Base-by-base conservation (phyloP, 2,888 invertebrate genomes). In the Drosophila anomalipes region DNA sequence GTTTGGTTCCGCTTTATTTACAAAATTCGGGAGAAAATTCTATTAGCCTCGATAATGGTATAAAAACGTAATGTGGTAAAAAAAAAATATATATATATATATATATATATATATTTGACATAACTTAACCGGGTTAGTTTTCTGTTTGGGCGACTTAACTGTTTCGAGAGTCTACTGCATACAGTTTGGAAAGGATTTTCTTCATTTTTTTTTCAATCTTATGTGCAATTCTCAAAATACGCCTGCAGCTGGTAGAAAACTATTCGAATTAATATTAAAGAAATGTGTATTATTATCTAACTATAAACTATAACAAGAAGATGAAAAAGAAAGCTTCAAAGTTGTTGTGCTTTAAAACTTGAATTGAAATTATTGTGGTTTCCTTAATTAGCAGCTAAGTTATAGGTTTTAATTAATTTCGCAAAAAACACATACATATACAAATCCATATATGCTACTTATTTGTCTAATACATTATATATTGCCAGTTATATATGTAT, bases 371-470 rank as follows among this genome's bases (percentile, higher is more conserved):
- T 83, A 86, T 74, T 81, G 75, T 89, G 85, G 89, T 86, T 86
- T 89, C 89, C 86, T 86, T 86, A 86, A 77, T 73, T 86, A 86
- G 89, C 73, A 47, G 59, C 66, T 86, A 86, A 86, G 87, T 77
- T 76, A 3, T 61, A 77, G 59, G 35, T 70, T 69, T 81, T 77
- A 81, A 74, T 73, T 80, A 44, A 58, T 62, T 65, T 54, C 28
- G 47, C 41, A 49, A 47, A 54, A 5, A 66, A 62, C 35, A 47
- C 30, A 59, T 19, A 51, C 58, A 67, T 32, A 53, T 26, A 62
- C 10, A 28, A 32, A 61, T 12, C 59, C 52, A 71, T 16, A 57
- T 22, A 69, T 32, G 68, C 57, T 59, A 63, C 51, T 47, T 59
- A 70, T 57, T 66, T 70, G 61, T 81, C 68, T 81, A 69, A 81